Percentiles rank a stretch among this genome's conserved stretches.
These are phyloP conservation scores for Chloromyia formosa DNA, from an alignment of 2,888 invertebrate genomes.

Conservation along the genomic window DNA sequence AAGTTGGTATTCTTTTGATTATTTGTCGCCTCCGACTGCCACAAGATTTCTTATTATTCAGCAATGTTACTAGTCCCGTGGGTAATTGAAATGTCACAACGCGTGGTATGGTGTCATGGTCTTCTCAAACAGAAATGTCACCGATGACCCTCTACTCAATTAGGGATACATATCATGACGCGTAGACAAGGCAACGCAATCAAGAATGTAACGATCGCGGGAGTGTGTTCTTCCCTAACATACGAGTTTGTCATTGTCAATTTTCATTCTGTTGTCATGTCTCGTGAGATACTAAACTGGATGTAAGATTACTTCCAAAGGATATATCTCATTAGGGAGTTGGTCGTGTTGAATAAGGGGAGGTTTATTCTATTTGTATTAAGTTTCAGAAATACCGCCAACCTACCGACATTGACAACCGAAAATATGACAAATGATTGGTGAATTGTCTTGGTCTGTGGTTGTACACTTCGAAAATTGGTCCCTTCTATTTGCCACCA, in stretches of 20 bases:
- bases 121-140: no score
- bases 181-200: slow-evolving; percentile 5
- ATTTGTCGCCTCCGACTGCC: slow-evolving; percentile 12
- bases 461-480: no score
- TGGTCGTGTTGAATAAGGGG: no score
- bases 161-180: not conserved
- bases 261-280: not conserved
- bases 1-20: slow-evolving; percentile 20
- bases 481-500: no score
- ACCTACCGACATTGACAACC: no score
- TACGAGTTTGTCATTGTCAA: slow-evolving; percentile 30
- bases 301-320: no score
- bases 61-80: slow-evolving; percentile 16
- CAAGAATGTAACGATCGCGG: slow-evolving; percentile 10
- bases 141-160: slow-evolving; percentile 8
- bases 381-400: no score
- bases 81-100: slow-evolving; percentile 27
- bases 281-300: no score
- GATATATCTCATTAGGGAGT: no score
- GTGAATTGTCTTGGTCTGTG: no score
- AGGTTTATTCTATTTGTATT: no score
- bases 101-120: slow-evolving; percentile 5
- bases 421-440: no score
- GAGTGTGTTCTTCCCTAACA: not conserved
- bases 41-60: slow-evolving; percentile 33